A percentile compares a stretch with the other conserved stretches of the same genome.
Conservation (phyloP, 53 echinoderm and acorn worm genomes). For the Holothuria leucospilota region DNA sequence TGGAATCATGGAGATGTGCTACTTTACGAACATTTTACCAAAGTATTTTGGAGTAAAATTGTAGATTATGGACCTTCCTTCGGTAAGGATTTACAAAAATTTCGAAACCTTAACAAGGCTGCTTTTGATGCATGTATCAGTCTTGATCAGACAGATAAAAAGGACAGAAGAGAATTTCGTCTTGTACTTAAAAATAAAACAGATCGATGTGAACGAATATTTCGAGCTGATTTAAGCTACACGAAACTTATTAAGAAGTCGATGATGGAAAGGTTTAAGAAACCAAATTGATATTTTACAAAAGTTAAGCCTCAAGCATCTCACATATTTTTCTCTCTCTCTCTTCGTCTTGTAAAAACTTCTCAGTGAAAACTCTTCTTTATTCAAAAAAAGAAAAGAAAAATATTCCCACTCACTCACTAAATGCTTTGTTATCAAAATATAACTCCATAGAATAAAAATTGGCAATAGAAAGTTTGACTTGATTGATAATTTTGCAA, state of each 20-base stretch:
- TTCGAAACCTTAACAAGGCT: slow-evolving; percentile 40
- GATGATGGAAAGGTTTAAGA: slow-evolving; percentile 22
- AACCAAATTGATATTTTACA: neutral
- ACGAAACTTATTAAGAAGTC: slow-evolving; percentile 24
- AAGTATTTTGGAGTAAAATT: slow-evolving; percentile 77
- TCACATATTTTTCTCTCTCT: too few relatives aligned
- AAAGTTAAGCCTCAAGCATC: too few relatives aligned
- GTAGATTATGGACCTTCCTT: slow-evolving; percentile 74
- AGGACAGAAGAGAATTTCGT: slow-evolving; percentile 11
- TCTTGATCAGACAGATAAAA: slow-evolving; percentile 1
- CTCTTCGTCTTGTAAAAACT: too few relatives aligned
- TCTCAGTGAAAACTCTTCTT: too few relatives aligned
- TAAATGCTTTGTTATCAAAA: too few relatives aligned
- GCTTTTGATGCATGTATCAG: slow-evolving; percentile 50
- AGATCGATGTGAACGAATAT: slow-evolving; percentile 12
- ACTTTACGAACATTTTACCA: slow-evolving; percentile 83
- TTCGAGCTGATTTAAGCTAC: slow-evolving; percentile 2
- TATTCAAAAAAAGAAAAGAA: too few relatives aligned
- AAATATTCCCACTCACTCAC: too few relatives aligned
- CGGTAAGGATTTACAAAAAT: slow-evolving; percentile 62
- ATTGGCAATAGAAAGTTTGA: too few relatives aligned
- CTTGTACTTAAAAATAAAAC: slow-evolving; percentile 12
- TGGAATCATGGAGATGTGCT: slow-evolving; percentile 72
- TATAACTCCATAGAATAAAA: too few relatives aligned
- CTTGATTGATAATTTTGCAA: too few relatives aligned